Evolutionary conservation across 1,140 invertebrate genomes (phyloP).

Genomic region (Polypedilum vanderplanki): DNA sequence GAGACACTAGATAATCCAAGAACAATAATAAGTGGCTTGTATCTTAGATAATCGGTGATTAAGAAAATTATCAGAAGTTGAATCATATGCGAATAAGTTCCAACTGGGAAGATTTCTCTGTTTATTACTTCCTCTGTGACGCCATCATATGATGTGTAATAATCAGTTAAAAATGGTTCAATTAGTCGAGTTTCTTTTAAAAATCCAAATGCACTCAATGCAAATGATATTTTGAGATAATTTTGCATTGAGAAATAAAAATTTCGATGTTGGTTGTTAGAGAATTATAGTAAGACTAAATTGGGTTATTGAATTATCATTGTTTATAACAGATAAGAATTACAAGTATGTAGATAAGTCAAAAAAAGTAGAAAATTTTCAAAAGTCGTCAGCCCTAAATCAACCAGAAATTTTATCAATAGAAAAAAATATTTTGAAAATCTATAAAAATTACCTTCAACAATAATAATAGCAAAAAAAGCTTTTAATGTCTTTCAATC

Average conservation of each 20-base stretch:
- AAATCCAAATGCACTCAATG: conserved; percentile 68
- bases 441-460: too few species aligned
- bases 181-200: conserved; percentile 72
- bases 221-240: conserved; percentile 57
- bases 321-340: too few species aligned
- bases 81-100: conserved; percentile 66
- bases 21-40: conserved; percentile 78
- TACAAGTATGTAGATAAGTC: too few species aligned
- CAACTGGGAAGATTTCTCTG: conserved; percentile 67
- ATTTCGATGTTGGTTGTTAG: too few species aligned
- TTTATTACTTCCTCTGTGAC: conserved; percentile 56
- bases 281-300: too few species aligned
- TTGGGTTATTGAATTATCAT: too few species aligned
- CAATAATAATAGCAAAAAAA: too few species aligned
- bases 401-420: too few species aligned
- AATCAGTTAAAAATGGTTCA: conserved; percentile 70
- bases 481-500: too few species aligned
- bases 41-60: conserved; percentile 66
- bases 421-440: too few species aligned
- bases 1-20: conserved; percentile 60
- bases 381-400: too few species aligned
- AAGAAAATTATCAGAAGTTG: conserved; percentile 66
- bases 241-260: conserved; percentile 41
- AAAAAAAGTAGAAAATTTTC: too few species aligned
- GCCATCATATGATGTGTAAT: conserved; percentile 58